A percentile compares a stretch with the other conserved stretches of the same genome.
Conservation (phyloP, 2,797 vertebrate genomes). For the Lacerta viridis region DNA sequence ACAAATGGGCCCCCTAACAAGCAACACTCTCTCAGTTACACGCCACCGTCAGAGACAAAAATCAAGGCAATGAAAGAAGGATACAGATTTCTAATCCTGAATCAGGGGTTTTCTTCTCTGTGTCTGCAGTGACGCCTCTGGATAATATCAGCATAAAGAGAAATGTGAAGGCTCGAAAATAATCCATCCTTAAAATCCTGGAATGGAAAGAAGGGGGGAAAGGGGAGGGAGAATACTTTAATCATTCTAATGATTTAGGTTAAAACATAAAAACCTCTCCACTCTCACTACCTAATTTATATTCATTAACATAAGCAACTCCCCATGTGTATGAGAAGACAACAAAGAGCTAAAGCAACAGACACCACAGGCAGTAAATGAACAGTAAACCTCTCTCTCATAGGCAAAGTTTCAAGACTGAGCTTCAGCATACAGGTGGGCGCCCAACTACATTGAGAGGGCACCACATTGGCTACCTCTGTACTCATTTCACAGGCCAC, state of each 20-base stretch:
- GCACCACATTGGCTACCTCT: too few species aligned
- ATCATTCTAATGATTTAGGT: neutral
- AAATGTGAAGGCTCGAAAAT: constrained; percentile 80
- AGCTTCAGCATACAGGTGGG: too few species aligned
- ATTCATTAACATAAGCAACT: neutral
- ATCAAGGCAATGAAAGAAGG: constrained; percentile 74
- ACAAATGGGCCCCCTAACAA: neutral
- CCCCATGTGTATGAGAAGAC: too few species aligned
- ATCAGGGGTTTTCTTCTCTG: constrained; percentile 83
- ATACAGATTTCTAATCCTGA: constrained; percentile 97
- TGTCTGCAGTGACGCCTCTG: constrained; percentile 76
- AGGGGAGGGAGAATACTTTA: neutral
- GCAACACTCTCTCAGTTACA: neutral
- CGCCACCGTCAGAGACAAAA: fast-evolving
- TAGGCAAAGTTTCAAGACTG: too few species aligned
- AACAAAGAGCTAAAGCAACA: neutral
- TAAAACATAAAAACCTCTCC: neutral
- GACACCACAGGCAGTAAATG: neutral
- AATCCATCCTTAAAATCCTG: constrained; percentile 81
- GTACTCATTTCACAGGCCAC: neutral
- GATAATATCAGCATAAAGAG: constrained; percentile 80
- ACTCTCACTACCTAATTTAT: neutral
- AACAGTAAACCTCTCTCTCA: too few species aligned
- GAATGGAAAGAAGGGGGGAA: constrained; percentile 54
- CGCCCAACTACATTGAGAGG: neutral